Conservation (phyloP, 2,888 invertebrate species). For the Tetramorium bicarinatum region DNA sequence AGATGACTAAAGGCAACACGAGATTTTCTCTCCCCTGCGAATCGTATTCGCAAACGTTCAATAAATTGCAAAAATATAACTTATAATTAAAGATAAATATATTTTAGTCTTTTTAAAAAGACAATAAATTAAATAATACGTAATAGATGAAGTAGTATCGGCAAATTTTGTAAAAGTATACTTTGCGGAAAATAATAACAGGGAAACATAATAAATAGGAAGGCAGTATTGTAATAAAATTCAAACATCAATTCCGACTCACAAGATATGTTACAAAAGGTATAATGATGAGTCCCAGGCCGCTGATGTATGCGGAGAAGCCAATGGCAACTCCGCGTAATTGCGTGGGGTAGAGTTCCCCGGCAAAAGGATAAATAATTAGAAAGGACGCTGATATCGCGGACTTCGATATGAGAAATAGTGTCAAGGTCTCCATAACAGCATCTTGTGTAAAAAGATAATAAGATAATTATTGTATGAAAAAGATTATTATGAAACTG, state of each 20-base stretch:
- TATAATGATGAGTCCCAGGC: slow-evolving; percentile 95
- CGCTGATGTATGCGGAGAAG: slow-evolving; percentile 96
- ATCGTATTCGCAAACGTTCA: neutral
- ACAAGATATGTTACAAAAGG: slow-evolving; percentile 97
- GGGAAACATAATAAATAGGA: neutral
- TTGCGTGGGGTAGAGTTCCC: slow-evolving; percentile 96
- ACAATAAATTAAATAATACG: neutral
- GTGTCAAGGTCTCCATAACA: slow-evolving; percentile 90
- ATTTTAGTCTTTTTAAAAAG: neutral
- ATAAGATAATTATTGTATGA: too few species aligned
- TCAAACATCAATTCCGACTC: slow-evolving; percentile 81
- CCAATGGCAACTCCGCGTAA: slow-evolving; percentile 96
- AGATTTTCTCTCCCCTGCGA: slow-evolving; percentile 94
- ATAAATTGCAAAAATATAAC: slow-evolving; percentile 2
- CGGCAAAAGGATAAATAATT: slow-evolving; percentile 97
- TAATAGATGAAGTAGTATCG: neutral
- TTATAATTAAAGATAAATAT: neutral
- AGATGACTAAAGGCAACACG: slow-evolving; percentile 93
- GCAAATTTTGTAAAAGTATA: neutral
- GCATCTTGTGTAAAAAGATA: slow-evolving; percentile 88
- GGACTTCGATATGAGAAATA: slow-evolving; percentile 94
- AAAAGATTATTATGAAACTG: neutral
- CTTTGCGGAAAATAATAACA: neutral
- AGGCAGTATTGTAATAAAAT: neutral
- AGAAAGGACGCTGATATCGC: slow-evolving; percentile 96